Conservation (phyloP, 2,888 invertebrate species). For the Panzeria rudis region DNA sequence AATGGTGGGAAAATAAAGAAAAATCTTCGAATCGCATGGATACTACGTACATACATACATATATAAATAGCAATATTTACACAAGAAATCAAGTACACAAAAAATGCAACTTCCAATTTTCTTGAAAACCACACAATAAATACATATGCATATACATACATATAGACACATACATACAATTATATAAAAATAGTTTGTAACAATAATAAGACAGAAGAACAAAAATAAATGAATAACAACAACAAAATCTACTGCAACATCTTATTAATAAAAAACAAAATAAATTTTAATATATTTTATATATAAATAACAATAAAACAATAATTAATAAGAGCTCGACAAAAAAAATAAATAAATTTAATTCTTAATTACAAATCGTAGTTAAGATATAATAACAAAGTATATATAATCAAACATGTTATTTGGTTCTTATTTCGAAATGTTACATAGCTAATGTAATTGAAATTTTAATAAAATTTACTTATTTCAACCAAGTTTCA, state of each 20-base stretch:
- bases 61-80: slow-evolving; percentile 23
- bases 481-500: too few species aligned
- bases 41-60: slow-evolving; percentile 1
- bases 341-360: slow-evolving; percentile 58
- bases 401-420: not conserved
- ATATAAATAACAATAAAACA: slow-evolving; percentile 61
- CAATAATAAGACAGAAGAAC: slow-evolving; percentile 10
- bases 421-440: not conserved
- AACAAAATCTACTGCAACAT: slow-evolving; percentile 54
- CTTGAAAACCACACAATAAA: slow-evolving; percentile 22
- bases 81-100: not conserved
- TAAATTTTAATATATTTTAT: slow-evolving; percentile 71
- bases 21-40: not conserved
- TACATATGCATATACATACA: slow-evolving; percentile 19
- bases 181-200: slow-evolving; percentile 35
- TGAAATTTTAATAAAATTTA: too few species aligned
- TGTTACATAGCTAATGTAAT: not conserved
- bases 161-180: slow-evolving; percentile 9
- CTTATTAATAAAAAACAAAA: slow-evolving; percentile 63
- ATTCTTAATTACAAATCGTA: slow-evolving; percentile 54
- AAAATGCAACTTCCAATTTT: slow-evolving; percentile 18
- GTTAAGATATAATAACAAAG: slow-evolving; percentile 49
- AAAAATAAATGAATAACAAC: slow-evolving; percentile 37
- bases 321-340: slow-evolving; percentile 52
- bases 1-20: not conserved